A percentile compares a stretch with the other conserved stretches of the same genome.
Conservation (phyloP, 2,113 vertebrate genomes). For the Balaeniceps rex region DNA sequence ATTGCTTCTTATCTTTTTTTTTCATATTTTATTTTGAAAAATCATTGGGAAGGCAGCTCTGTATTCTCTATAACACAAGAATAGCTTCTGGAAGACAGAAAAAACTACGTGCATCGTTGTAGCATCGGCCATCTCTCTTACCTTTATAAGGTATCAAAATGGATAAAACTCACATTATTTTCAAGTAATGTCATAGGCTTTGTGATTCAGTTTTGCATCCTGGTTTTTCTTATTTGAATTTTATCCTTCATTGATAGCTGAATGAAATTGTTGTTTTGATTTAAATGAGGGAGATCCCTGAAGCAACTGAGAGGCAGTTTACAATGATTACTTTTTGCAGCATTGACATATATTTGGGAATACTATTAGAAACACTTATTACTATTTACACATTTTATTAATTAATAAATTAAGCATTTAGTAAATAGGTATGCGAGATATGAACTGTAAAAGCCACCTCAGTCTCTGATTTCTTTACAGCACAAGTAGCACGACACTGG, state of each 20-base stretch:
- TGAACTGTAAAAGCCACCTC: not conserved
- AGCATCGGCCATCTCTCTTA: not conserved
- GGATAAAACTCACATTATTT: not conserved
- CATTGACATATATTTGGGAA: not conserved
- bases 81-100: not conserved
- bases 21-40: not conserved
- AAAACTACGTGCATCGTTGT: not conserved
- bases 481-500: not conserved
- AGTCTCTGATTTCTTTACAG: not conserved
- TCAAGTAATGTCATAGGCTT: not conserved
- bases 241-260: not conserved
- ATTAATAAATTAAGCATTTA: not conserved
- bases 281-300: not conserved
- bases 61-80: not conserved
- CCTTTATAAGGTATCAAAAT: not conserved
- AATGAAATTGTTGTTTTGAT: not conserved
- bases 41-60: not conserved
- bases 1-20: not conserved
- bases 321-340: not conserved
- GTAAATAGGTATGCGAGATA: not conserved
- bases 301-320: not conserved
- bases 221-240: not conserved
- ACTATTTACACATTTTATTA: not conserved
- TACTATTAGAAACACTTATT: not conserved
- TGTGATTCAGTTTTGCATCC: not conserved